Conservation (phyloP, 2,888 invertebrate genomes). For the Anoncus sp. region DNA sequence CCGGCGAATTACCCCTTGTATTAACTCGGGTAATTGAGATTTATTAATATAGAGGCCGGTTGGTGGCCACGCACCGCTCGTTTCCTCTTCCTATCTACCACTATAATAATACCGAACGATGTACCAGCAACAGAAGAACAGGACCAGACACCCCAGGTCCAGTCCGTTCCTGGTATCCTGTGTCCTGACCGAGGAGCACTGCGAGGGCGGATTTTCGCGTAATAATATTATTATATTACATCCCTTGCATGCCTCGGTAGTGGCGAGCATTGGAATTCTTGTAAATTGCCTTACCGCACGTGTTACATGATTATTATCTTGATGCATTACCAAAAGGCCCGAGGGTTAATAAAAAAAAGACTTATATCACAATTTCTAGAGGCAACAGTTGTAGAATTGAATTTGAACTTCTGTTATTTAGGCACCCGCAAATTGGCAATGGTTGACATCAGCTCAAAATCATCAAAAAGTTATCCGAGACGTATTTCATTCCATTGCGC, state of each 20-base stretch:
- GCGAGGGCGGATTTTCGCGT: constrained; percentile 57
- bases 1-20: constrained; percentile 75
- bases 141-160: constrained; percentile 51
- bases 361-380: constrained; percentile 24
- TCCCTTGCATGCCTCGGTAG: constrained; percentile 32
- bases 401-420: not conserved
- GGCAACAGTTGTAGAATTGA: too few species aligned
- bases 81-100: constrained; percentile 65
- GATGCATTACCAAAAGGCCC: constrained; percentile 1
- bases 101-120: constrained; percentile 49
- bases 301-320: constrained; percentile 53
- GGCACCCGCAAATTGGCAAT: not conserved
- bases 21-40: constrained; percentile 82
- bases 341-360: constrained; percentile 37
- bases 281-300: constrained; percentile 47
- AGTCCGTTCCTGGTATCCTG: constrained; percentile 28
- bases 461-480: too few species aligned
- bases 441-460: too few species aligned
- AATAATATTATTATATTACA: constrained; percentile 67
- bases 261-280: constrained; percentile 53
- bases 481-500: too few species aligned
- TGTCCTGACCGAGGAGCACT: constrained; percentile 25
- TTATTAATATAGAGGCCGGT: constrained; percentile 80
- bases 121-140: constrained; percentile 16
- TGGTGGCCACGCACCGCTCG: constrained; percentile 70